A percentile compares a stretch with the other conserved stretches of the same genome.
These are phyloP conservation scores for Drosophila ironensis DNA, from an alignment of 1,140 invertebrate species.

Conservation along the genomic window DNA sequence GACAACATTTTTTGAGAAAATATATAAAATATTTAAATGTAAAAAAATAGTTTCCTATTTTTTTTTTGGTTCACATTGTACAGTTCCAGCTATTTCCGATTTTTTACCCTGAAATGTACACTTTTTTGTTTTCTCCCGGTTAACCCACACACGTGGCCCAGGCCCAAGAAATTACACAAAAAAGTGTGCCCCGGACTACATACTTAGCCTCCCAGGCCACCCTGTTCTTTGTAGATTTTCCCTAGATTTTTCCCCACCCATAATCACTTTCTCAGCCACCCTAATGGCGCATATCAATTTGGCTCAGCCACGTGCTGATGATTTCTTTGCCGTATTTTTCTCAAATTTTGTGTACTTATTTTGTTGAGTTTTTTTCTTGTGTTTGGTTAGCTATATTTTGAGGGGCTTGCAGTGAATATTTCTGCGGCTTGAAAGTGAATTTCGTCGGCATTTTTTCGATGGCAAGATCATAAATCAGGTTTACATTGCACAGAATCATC, in stretches of 20 bases:
- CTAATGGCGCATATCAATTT: constrained; percentile 81
- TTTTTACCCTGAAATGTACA: no score
- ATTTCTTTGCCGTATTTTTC: constrained; percentile 35
- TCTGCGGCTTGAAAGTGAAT: constrained; percentile 47
- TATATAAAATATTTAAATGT: no score
- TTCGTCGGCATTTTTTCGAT: constrained; percentile 16
- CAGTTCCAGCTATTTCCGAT: no score
- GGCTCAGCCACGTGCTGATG: constrained; percentile 65
- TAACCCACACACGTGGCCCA: constrained; percentile 11
- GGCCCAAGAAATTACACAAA: constrained; percentile 23
- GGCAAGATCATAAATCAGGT: constrained; percentile 77
- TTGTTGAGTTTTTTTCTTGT: constrained; percentile 33
- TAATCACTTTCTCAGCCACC: constrained; percentile 59
- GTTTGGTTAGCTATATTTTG: constrained; percentile 36
- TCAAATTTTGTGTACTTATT: constrained; percentile 30
- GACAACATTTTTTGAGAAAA: not conserved
- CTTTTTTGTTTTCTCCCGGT: constrained; percentile 1
- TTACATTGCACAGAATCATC: constrained; percentile 81
- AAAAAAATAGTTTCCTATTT: no score
- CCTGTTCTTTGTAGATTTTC: not conserved
- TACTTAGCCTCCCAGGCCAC: not conserved
- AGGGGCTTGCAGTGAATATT: constrained; percentile 52
- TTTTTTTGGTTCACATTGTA: no score
- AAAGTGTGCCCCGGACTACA: constrained; percentile 20
- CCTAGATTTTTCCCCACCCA: constrained; percentile 11